These are phyloP conservation scores for Sphyrna mokarran DNA, from an alignment of 2,113 vertebrate species.

Conservation along the genomic window DNA sequence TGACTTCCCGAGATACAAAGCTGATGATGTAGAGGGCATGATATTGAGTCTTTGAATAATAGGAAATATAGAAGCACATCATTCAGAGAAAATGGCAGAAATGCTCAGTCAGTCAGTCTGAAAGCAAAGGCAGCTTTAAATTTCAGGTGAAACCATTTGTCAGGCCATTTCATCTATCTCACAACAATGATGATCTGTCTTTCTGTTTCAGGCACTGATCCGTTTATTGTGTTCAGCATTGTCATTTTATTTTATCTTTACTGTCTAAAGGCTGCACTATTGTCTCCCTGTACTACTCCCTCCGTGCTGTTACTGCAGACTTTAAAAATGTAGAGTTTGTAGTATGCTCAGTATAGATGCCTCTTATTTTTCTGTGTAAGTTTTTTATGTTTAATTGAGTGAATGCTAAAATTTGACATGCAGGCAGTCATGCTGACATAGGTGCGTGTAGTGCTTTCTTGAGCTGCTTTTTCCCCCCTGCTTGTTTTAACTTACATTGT, in stretches of 20 bases:
- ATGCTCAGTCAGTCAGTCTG: background rate
- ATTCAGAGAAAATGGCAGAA: background rate
- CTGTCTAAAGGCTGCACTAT: background rate
- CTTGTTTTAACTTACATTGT: no score
- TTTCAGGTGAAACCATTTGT: background rate
- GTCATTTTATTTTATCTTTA: background rate
- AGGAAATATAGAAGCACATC: background rate
- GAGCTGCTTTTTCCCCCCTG: no score
- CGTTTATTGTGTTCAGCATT: background rate
- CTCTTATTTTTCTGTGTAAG: background rate
- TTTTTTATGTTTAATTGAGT: background rate
- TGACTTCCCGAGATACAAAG: no score
- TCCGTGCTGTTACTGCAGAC: background rate
- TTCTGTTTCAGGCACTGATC: background rate
- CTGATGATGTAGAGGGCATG: background rate
- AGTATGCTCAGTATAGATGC: background rate
- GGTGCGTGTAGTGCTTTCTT: no score
- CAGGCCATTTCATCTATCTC: background rate
- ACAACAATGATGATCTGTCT: background rate
- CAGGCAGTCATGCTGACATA: no score
- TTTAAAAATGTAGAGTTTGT: no score
- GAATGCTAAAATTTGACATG: background rate
- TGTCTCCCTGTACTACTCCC: background rate
- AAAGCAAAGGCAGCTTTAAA: background rate
- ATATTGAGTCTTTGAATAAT: background rate